Evolutionary conservation across 2,888 invertebrate species (phyloP).

Genomic region (Gryllus longicercus): DNA sequence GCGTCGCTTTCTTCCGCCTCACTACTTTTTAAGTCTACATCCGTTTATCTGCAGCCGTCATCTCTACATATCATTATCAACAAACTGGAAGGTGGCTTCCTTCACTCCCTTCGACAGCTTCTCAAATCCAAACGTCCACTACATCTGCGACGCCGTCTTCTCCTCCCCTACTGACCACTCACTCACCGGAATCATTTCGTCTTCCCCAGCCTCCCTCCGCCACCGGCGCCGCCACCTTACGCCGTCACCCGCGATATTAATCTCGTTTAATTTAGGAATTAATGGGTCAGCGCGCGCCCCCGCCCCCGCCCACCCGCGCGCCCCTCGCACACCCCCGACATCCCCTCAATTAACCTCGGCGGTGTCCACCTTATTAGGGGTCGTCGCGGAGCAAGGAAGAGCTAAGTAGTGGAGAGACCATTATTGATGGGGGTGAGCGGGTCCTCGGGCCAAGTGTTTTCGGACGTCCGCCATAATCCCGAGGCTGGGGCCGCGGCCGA

Average conservation of each 20-base stretch:
- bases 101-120: too few species aligned
- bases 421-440: background rate
- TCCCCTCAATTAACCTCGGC: slow-evolving; percentile 1
- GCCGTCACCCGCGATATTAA: background rate
- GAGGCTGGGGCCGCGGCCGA: too few species aligned
- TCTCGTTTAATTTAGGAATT: slow-evolving; percentile 8
- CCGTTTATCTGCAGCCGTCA: too few species aligned
- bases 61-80: too few species aligned
- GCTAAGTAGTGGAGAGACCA: background rate
- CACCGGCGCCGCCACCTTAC: background rate
- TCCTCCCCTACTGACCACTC: background rate
- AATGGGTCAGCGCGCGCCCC: background rate
- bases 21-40: too few species aligned
- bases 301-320: background rate
- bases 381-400: background rate
- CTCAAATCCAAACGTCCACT: too few species aligned
- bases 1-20: too few species aligned
- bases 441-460: background rate
- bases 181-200: too few species aligned
- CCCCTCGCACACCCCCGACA: background rate
- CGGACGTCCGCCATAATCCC: slow-evolving; percentile 11
- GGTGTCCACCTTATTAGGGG: slow-evolving; percentile 17
- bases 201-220: background rate
- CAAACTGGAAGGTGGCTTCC: too few species aligned
- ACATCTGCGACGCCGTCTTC: background rate